phyloP scores from a whole-genome alignment of 2,888 invertebrate species.

The Tridacna crocea region DNA sequence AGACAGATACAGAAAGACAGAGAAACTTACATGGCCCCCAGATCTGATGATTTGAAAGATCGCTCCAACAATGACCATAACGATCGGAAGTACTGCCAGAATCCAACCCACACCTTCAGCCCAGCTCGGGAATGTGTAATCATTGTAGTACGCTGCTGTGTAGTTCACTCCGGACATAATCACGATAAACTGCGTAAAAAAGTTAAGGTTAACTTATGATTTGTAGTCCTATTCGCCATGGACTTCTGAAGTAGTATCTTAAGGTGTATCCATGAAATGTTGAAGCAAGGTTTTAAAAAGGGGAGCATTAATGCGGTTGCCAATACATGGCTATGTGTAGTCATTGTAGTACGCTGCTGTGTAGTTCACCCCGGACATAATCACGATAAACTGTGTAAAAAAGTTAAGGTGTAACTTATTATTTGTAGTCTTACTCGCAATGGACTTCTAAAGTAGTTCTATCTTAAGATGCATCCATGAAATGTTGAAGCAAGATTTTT shows the following conservation, averaged over 20 bases:
- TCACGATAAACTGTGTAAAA: constrained; percentile 35
- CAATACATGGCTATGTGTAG: constrained; percentile 58
- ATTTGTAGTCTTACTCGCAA: too few relatives aligned
- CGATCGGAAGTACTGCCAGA: constrained; percentile 58
- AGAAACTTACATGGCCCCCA: background rate
- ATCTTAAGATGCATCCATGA: too few relatives aligned
- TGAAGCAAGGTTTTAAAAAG: too few relatives aligned
- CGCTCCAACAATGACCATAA: constrained; percentile 47
- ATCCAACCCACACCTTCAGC: constrained; percentile 67
- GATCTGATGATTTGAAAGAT: constrained; percentile 45
- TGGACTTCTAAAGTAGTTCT: too few relatives aligned
- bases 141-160: constrained; percentile 59
- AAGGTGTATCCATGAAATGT: too few relatives aligned
- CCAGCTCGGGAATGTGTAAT: constrained; percentile 58
- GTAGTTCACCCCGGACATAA: constrained; percentile 49
- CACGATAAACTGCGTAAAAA: constrained; percentile 32
- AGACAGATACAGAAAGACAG: background rate
- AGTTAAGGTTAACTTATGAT: too few relatives aligned
- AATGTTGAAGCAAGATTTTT: too few relatives aligned
- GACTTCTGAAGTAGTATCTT: too few relatives aligned
- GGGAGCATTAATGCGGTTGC: too few relatives aligned
- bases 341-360: constrained; percentile 60
- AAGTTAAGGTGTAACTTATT: too few relatives aligned
- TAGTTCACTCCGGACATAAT: constrained; percentile 50
- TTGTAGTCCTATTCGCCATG: too few relatives aligned